Conservation (phyloP, 2,113 vertebrate species). For the Pelecanus crispus region DNA sequence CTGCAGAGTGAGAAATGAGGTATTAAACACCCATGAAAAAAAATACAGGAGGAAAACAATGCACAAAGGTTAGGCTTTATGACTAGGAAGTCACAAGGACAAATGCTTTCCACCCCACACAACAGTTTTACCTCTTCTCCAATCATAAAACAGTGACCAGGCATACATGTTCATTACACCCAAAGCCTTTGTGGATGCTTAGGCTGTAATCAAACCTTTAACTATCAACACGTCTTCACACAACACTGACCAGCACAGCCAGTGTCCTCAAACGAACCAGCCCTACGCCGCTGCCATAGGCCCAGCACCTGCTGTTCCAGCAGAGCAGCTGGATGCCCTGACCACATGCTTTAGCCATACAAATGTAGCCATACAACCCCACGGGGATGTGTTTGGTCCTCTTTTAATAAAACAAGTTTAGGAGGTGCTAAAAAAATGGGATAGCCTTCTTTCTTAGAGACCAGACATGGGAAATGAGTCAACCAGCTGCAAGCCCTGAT, state of each 20-base stretch:
- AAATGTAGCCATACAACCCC: not conserved
- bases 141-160: not conserved
- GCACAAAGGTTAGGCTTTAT: not conserved
- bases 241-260: not conserved
- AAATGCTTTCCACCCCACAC: not conserved
- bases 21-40: not conserved
- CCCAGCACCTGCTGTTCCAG: not conserved
- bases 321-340: not conserved
- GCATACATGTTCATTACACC: not conserved
- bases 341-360: not conserved
- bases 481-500: not conserved
- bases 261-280: not conserved
- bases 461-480: not conserved
- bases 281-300: not conserved
- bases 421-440: not conserved
- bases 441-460: not conserved
- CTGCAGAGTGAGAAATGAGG: constrained; percentile 54
- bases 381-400: not conserved
- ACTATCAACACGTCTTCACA: not conserved
- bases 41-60: not conserved
- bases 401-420: not conserved
- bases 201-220: not conserved
- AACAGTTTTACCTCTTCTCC: not conserved
- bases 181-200: not conserved
- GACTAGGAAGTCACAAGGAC: not conserved